Percentiles rank a stretch among this genome's conserved stretches.
Evolutionary conservation across 2,113 vertebrate species (phyloP).

Genomic region (Chlorodrepanis virens): DNA sequence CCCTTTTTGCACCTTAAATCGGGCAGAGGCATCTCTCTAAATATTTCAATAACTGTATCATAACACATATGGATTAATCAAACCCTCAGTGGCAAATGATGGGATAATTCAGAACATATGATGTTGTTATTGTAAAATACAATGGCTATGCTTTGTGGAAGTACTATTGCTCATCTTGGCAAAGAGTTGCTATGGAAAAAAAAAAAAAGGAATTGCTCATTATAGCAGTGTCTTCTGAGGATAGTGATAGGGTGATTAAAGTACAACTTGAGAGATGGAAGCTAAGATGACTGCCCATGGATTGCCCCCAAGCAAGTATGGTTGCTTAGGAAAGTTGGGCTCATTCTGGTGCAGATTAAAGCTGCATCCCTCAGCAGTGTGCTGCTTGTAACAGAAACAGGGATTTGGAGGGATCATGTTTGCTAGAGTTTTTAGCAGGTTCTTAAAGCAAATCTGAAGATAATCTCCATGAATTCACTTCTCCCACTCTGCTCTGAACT

Average conservation of each 20-base stretch:
- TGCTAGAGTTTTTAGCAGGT: not conserved
- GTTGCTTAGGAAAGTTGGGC: not conserved
- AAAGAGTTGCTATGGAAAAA: not conserved
- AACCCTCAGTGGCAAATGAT: not conserved
- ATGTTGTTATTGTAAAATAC: not conserved
- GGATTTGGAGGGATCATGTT: not conserved
- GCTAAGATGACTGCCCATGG: fast-evolving
- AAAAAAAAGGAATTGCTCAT: not conserved
- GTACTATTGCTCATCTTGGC: not conserved
- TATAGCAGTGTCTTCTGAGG: not conserved
- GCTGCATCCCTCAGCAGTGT: fast-evolving
- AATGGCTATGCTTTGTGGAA: not conserved
- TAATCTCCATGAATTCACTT: not conserved
- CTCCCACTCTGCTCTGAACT: not conserved
- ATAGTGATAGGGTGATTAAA: not conserved
- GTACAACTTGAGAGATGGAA: not conserved
- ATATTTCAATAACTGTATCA: not conserved
- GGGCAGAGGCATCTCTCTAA: not conserved
- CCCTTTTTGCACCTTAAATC: not conserved
- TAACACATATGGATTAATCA: not conserved
- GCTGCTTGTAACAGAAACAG: not conserved
- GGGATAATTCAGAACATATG: not conserved
- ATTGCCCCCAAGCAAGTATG: not conserved
- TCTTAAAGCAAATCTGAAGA: not conserved
- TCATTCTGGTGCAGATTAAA: not conserved